phyloP scores from a whole-genome alignment of 2,888 invertebrate species.

The Unio pictorum region DNA sequence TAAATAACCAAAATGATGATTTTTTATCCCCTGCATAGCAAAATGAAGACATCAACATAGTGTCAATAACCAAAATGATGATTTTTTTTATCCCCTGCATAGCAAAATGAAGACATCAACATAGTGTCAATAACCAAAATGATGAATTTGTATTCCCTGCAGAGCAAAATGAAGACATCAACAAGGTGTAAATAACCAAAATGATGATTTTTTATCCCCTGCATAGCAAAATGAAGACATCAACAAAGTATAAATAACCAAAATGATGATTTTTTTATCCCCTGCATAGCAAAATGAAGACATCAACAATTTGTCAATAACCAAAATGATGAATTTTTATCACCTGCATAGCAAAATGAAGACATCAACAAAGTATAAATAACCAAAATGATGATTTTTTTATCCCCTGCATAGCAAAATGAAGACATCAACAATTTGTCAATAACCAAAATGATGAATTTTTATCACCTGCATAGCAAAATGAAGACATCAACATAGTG shows the following conservation, averaged over 20 bases:
- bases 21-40: neutral
- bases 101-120: neutral
- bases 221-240: neutral
- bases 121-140: neutral
- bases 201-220: too few species aligned
- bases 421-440: neutral
- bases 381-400: neutral
- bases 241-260: neutral
- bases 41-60: too few species aligned
- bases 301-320: neutral
- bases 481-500: too few species aligned
- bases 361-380: neutral
- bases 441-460: neutral
- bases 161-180: neutral
- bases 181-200: too few species aligned
- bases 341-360: too few species aligned
- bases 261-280: neutral
- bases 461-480: neutral
- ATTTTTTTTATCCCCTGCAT: too few species aligned
- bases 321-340: too few species aligned
- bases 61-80: too few species aligned
- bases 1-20: neutral
- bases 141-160: too few species aligned
- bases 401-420: neutral
- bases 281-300: neutral